Conservation (phyloP, 2,797 vertebrate species). For the Schizopygopsis malacanthus region DNA sequence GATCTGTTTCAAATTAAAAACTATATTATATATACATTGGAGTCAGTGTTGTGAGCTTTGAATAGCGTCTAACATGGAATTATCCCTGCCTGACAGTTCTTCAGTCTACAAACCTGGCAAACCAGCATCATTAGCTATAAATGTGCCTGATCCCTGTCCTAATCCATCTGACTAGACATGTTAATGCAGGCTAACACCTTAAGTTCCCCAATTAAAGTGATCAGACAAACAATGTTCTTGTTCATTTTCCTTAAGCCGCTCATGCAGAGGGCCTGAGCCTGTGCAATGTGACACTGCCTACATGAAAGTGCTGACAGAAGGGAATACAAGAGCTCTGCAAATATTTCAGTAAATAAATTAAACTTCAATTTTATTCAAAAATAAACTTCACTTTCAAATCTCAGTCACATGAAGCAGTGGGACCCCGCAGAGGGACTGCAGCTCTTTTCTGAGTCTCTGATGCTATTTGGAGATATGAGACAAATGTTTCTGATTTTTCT, state of each 20-base stretch:
- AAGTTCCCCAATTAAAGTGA: constrained; percentile 61
- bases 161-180: constrained; percentile 65
- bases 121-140: constrained; percentile 61
- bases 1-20: constrained; percentile 19
- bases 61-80: constrained; percentile 29
- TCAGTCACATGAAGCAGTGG: background rate
- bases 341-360: constrained; percentile 4
- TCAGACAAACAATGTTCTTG: constrained; percentile 61
- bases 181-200: constrained; percentile 54
- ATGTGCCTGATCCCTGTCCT: constrained; percentile 58
- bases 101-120: constrained; percentile 64
- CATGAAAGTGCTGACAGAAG: constrained; percentile 10
- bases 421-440: constrained; percentile 51
- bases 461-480: constrained; percentile 74
- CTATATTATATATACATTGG: constrained; percentile 4
- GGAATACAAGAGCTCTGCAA: constrained; percentile 11
- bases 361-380: background rate
- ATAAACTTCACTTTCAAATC: background rate
- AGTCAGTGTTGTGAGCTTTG: constrained; percentile 14
- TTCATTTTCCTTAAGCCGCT: constrained; percentile 47
- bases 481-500: constrained; percentile 71
- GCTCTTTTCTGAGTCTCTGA: constrained; percentile 69
- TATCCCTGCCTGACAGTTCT: constrained; percentile 31
- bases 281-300: constrained; percentile 19
- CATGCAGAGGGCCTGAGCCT: constrained; percentile 37